Evolutionary conservation across 1,140 invertebrate species (phyloP).

Genomic region (Anastatus disparis): DNA sequence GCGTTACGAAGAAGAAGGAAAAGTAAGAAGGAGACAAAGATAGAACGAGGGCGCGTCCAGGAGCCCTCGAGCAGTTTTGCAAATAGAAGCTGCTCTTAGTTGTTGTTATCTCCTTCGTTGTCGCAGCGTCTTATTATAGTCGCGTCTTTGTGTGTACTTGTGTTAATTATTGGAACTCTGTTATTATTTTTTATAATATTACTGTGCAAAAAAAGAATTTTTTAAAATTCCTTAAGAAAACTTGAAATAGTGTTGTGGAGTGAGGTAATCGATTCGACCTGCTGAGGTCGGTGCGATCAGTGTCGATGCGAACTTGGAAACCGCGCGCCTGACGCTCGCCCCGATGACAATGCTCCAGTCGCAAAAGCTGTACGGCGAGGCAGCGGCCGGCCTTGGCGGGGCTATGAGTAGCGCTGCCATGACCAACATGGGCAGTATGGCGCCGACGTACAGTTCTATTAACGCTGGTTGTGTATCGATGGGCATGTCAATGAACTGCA

Average conservation of each 20-base stretch:
- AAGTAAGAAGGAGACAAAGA: slow-evolving; percentile 7
- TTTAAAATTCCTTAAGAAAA: no score
- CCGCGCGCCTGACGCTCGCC: slow-evolving; percentile 2
- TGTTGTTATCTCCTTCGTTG: no score
- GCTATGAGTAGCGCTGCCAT: slow-evolving; percentile 64
- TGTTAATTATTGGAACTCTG: no score
- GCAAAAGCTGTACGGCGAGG: slow-evolving; percentile 69
- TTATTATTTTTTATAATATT: no score
- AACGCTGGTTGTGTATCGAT: slow-evolving; percentile 78
- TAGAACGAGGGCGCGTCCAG: neutral
- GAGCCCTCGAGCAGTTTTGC: neutral
- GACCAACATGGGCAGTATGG: slow-evolving; percentile 73
- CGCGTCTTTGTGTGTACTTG: no score
- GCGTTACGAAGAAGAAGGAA: slow-evolving; percentile 3
- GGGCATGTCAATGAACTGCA: slow-evolving; percentile 74
- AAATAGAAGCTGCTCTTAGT: no score
- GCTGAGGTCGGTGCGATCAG: no score
- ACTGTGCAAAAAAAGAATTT: no score
- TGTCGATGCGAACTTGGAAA: no score
- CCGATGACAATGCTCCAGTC: slow-evolving; percentile 66
- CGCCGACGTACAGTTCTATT: slow-evolving; percentile 78
- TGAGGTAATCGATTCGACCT: neutral
- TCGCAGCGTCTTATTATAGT: no score
- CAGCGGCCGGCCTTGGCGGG: slow-evolving; percentile 59
- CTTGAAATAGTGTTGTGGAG: neutral